Evolutionary conservation across 1,140 invertebrate genomes (phyloP), one percentile per base, ranked within the genome.

Genomic region (Neodiprion lecontei): DNA sequence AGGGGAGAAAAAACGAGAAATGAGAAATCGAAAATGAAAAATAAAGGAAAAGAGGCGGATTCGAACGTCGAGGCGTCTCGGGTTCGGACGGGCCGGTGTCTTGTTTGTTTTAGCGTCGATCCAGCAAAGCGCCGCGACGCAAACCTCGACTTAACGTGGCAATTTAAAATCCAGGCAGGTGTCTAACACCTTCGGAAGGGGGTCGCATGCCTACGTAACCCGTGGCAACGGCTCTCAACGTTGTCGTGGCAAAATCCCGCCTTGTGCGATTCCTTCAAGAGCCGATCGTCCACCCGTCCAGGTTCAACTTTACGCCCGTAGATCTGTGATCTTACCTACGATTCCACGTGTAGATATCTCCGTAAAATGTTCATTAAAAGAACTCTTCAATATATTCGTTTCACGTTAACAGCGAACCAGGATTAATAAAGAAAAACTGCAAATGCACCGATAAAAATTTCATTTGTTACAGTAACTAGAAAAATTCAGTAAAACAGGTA

Each of bases 81-180:
- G 84, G 84, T 85, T 86, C 85, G 84, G 84, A 86, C 83, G 9
- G 53, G n/a, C 82, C 81, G 76, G 78, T 67, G 79, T 84, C 83
- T 85, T 84, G 84, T 86, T 85, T 85, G 84, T 84, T 85, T 86
- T 84, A 83, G 73, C 81, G 78, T 74, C 67, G 67, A 61, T 61
- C 53, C 53, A 61, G 53, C 53, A 61, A 11, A 61, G 11, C 53
- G n/a, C 53, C 53, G n/a, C 53, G 5, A 61, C 53, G 53, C 53
- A 61, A 61, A 61, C 53, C 53, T 61, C 53, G 53, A 14, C 53
- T 61, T 61, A 61, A 61, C 53, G 11, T 61, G 53, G 53, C 53
- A 61, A 61, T 61, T 61, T 61, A 61, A 61, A 61, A 61, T 61
- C 53, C 53, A 61, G 53, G 53, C 53, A 61, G 53, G 53, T 61